Percentiles rank a stretch among this genome's conserved stretches.
Conservation (phyloP, 2,113 vertebrate species). For the Odontesthes bonariensis region DNA sequence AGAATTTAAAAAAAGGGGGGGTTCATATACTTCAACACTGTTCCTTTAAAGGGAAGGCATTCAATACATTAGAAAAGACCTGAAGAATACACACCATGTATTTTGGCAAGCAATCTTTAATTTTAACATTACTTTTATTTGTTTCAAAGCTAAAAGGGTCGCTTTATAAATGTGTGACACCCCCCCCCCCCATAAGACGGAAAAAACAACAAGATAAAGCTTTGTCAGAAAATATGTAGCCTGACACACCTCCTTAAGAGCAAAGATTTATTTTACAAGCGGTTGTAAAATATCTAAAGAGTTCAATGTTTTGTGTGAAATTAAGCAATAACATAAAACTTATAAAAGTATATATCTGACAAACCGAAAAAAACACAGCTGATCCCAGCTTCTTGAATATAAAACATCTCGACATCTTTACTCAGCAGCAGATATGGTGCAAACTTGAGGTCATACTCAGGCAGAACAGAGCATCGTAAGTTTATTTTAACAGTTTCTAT, state of each 20-base stretch:
- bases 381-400: not conserved
- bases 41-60: not conserved
- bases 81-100: not conserved
- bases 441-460: slow-evolving; percentile 22
- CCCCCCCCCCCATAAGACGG: not conserved
- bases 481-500: slow-evolving; percentile 4
- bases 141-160: no score
- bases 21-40: not conserved
- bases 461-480: not conserved
- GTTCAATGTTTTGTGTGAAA: slow-evolving; percentile 5
- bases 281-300: slow-evolving; percentile 20
- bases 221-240: not conserved
- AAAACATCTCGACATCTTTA: slow-evolving; percentile 9
- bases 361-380: slow-evolving; percentile 8
- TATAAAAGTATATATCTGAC: slow-evolving; percentile 13
- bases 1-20: not conserved
- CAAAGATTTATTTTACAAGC: slow-evolving; percentile 47
- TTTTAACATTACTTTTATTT: no score
- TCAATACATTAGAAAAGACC: not conserved
- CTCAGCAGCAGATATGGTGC: slow-evolving; percentile 26
- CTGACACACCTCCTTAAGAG: slow-evolving; percentile 12
- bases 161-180: not conserved
- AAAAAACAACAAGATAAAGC: not conserved
- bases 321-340: slow-evolving; percentile 23
- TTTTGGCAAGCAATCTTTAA: not conserved